These are phyloP conservation scores for Cheilinus undulatus DNA, from an alignment of 2,113 vertebrate species.

Conservation along the genomic window DNA sequence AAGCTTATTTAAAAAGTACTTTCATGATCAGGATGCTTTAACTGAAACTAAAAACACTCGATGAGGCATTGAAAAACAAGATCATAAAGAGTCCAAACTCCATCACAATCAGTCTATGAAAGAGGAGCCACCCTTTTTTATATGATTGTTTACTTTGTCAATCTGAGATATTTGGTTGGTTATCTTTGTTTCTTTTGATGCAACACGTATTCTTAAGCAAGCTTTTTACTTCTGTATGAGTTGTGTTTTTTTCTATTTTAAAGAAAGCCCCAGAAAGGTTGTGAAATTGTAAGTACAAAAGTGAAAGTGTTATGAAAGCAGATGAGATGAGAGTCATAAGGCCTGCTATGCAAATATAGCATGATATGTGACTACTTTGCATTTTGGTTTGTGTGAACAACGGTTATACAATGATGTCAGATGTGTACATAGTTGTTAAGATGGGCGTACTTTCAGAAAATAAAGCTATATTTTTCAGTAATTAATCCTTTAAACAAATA, in stretches of 20 bases:
- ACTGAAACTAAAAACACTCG: background rate
- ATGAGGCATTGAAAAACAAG: background rate
- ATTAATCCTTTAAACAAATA: too few species aligned
- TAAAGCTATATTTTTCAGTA: background rate
- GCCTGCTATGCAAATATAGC: background rate
- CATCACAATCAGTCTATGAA: background rate
- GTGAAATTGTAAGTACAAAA: background rate
- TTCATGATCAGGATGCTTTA: background rate
- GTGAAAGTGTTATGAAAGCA: background rate
- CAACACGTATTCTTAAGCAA: too few species aligned
- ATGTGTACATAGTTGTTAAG: background rate
- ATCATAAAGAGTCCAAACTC: constrained; percentile 13
- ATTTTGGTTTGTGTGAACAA: rapidly evolving
- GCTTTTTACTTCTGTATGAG: too few species aligned
- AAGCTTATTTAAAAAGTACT: background rate
- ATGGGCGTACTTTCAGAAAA: too few species aligned
- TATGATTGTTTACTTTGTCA: too few species aligned
- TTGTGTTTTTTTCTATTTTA: background rate
- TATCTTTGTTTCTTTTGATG: background rate
- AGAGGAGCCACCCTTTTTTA: background rate
- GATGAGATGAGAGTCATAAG: background rate
- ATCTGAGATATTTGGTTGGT: too few species aligned
- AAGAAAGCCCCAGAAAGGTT: background rate
- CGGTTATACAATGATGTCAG: background rate
- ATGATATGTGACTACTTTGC: background rate